Base-by-base conservation (phyloP, 2,888 invertebrate species). In the Andrena camellia region DNA sequence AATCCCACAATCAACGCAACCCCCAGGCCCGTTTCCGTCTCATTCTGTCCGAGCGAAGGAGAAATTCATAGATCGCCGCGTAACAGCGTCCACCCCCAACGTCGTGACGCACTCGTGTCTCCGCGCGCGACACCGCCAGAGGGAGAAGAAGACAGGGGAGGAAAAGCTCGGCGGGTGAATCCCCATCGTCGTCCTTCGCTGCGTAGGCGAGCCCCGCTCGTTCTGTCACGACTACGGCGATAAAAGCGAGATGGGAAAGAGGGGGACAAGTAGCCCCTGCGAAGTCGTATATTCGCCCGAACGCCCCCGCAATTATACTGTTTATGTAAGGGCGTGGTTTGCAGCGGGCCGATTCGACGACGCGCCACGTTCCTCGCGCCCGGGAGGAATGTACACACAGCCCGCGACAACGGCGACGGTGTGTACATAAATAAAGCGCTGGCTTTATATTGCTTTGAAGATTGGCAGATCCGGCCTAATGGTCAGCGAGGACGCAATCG, bases 301-400 rank as follows among this genome's bases (percentile, higher is more conserved):
- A 94, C 93, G 91, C 94, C 93, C 92, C 91, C 91, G 91, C 93
- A 93, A 94, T 94, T 93, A 93, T 89, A 90, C 91, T 91, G 93
- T 92, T 94, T 93, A 92, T 92, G 92, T 93, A 92, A 93, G 92
- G 93, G 93, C 92, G 94, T 93, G 94, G 93, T 89, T 89, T 87
- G 86, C 81, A 83, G 70, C 79, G 79, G 86, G 89, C 90, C 91
- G 92, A 92, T 92, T 90, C 89, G 86, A 86, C 48, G 59, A 10
- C 33, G 42, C 17, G 42, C 42, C 42, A 42, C 42, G 42, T 42
- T 42, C 42, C 42, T 42, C 42, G 42, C 42, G 57, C 33, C 5
- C 62, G 42, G 35, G 59, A 5, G 57, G 50, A 31, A 60, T 59
- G 64, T 62, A 26, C 54, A 69, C 73, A 71, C 73, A 42, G 42